A percentile compares a stretch with the other conserved stretches of the same genome.
phyloP scores from a whole-genome alignment of 2,113 vertebrate genomes.

The Ploceus nigricollis region DNA sequence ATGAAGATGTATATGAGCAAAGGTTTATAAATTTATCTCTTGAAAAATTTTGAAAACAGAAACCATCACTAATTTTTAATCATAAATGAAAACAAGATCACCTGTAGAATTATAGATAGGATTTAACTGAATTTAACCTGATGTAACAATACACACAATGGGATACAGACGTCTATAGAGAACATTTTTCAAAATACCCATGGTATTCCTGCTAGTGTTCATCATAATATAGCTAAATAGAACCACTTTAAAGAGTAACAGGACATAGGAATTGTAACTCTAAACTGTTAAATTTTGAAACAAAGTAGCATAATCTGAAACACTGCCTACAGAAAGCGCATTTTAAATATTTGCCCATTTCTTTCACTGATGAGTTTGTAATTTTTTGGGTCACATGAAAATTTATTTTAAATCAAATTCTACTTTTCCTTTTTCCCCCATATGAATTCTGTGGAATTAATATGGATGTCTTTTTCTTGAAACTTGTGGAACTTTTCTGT shows the following conservation, averaged over 20 bases:
- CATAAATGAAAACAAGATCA: not conserved
- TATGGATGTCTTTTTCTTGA: not conserved
- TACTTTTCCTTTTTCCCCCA: accelerated
- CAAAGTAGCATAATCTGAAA: not conserved
- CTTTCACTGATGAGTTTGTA: not conserved
- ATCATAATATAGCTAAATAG: not conserved
- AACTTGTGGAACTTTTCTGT: not conserved
- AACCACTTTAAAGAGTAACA: not conserved
- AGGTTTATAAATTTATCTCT: not conserved
- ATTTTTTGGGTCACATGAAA: not conserved
- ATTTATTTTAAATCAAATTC: not conserved
- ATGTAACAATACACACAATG: not conserved
- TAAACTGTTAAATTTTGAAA: not conserved
- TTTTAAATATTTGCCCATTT: not conserved
- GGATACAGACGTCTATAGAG: not conserved
- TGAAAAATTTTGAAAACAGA: not conserved
- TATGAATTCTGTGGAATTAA: not conserved
- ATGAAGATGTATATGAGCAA: not conserved
- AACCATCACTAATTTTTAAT: not conserved
- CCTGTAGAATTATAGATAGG: not conserved
- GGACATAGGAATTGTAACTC: not conserved
- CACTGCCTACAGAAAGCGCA: not conserved
- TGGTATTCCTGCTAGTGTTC: not conserved
- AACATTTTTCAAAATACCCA: not conserved
- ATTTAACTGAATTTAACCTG: not conserved